These are phyloP conservation scores for Lucinisca nassula DNA, from an alignment of 2,888 invertebrate genomes.

Conservation along the genomic window DNA sequence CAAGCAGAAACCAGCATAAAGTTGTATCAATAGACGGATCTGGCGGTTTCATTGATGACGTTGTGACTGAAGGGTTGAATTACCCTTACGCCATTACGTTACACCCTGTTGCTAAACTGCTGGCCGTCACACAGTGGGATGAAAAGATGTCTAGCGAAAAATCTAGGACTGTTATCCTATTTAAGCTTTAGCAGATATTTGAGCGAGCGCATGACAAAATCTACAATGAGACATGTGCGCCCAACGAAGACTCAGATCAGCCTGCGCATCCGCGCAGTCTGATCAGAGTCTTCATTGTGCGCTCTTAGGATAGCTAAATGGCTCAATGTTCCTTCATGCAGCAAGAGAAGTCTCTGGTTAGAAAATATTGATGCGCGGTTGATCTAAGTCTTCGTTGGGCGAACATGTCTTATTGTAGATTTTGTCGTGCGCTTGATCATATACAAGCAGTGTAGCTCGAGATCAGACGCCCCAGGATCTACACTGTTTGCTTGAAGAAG, in stretches of 20 bases:
- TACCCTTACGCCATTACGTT: constrained; percentile 44
- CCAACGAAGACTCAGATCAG: too few species aligned
- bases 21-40: not conserved
- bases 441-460: too few species aligned
- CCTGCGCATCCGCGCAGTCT: not conserved
- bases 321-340: not conserved
- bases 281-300: not conserved
- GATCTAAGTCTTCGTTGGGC: not conserved
- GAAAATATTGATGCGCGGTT: not conserved
- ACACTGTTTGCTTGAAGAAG: too few species aligned
- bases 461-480: too few species aligned
- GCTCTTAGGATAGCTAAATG: not conserved
- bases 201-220: not conserved
- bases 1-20: constrained; percentile 16
- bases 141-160: constrained; percentile 28
- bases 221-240: too few species aligned
- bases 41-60: not conserved
- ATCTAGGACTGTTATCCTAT: constrained; percentile 9
- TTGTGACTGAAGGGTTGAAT: not conserved
- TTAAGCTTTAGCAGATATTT: not conserved
- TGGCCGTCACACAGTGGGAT: constrained; percentile 48
- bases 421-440: too few species aligned
- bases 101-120: constrained; percentile 13
- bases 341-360: not conserved
- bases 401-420: not conserved